Conservation (phyloP, 2,113 vertebrate genomes). For the Poeciliopsis retropinna region DNA sequence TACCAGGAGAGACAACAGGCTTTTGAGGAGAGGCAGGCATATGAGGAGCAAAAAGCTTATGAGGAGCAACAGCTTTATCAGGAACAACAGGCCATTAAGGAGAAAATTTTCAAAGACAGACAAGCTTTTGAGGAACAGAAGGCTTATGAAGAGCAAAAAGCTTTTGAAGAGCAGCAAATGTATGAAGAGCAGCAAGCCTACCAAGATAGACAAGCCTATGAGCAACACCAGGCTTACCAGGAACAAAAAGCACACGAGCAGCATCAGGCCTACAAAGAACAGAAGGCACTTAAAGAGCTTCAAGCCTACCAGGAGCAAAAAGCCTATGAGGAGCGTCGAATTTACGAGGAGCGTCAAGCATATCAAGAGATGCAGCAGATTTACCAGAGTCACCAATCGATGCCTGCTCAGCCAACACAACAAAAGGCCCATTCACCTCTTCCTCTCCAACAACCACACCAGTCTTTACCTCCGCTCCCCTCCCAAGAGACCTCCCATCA, state of each 20-base stretch:
- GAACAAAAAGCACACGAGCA: slow-evolving; percentile 60
- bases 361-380: slow-evolving; percentile 68
- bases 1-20: slow-evolving; percentile 69
- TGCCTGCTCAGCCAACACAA: slow-evolving; percentile 76
- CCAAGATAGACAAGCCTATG: slow-evolving; percentile 56
- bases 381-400: slow-evolving; percentile 79
- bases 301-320: slow-evolving; percentile 60
- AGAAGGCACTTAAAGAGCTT: slow-evolving; percentile 47
- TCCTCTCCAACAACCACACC: slow-evolving; percentile 73
- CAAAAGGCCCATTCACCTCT: slow-evolving; percentile 66
- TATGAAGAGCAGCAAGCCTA: slow-evolving; percentile 62
- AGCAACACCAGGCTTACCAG: slow-evolving; percentile 61
- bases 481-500: slow-evolving; percentile 67
- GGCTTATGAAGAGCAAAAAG: slow-evolving; percentile 59
- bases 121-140: slow-evolving; percentile 68
- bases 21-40: slow-evolving; percentile 58
- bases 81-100: slow-evolving; percentile 59
- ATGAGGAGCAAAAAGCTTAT: slow-evolving; percentile 67
- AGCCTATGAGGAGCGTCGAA: slow-evolving; percentile 38
- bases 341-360: slow-evolving; percentile 51
- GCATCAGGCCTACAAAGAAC: slow-evolving; percentile 55
- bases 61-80: slow-evolving; percentile 66
- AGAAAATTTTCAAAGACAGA: slow-evolving; percentile 67
- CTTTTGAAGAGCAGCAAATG: slow-evolving; percentile 62
- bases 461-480: slow-evolving; percentile 76